A percentile compares a stretch with the other conserved stretches of the same genome.
Evolutionary conservation across 2,888 invertebrate genomes (phyloP).

Genomic region (Eretmocerus hayati): DNA sequence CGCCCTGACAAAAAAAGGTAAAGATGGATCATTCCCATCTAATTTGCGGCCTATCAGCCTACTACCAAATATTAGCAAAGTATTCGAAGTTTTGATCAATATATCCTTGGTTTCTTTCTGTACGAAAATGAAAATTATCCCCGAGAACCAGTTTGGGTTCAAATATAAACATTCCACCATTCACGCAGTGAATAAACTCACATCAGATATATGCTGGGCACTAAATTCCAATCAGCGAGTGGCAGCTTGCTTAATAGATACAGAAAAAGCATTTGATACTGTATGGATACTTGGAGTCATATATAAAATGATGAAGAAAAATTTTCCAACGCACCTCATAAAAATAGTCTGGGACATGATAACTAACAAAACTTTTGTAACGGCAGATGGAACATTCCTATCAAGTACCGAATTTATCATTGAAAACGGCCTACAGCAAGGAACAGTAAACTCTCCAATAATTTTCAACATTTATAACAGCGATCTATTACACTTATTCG

Average conservation of each 20-base stretch:
- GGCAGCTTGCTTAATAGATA: slow-evolving; percentile 17
- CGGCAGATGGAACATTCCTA: neutral
- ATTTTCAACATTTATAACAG: slow-evolving; percentile 23
- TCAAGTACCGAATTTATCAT: slow-evolving; percentile 6
- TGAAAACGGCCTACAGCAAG: slow-evolving; percentile 15
- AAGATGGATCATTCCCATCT: slow-evolving; percentile 1
- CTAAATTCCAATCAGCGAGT: slow-evolving; percentile 5
- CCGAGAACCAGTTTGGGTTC: slow-evolving; percentile 24
- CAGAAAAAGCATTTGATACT: slow-evolving; percentile 18
- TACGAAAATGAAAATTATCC: slow-evolving; percentile 15
- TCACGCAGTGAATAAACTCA: slow-evolving; percentile 20
- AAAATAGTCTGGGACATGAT: slow-evolving; percentile 17
- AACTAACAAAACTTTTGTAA: slow-evolving; percentile 8
- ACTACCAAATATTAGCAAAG: slow-evolving; percentile 26
- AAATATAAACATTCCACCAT: slow-evolving; percentile 19
- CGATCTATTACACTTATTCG: slow-evolving; percentile 13
- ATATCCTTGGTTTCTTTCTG: slow-evolving; percentile 1
- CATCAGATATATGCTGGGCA: slow-evolving; percentile 9
- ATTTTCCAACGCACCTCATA: slow-evolving; percentile 13
- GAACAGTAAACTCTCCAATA: slow-evolving; percentile 17
- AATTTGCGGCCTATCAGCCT: slow-evolving; percentile 28
- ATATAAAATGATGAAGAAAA: slow-evolving; percentile 17
- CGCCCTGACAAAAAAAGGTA: slow-evolving; percentile 16
- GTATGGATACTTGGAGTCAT: slow-evolving; percentile 18
- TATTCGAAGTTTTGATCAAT: slow-evolving; percentile 25